A percentile compares a stretch with the other conserved stretches of the same genome.
Conservation (phyloP, 2,113 vertebrate genomes). For the Caranx melampygus region DNA sequence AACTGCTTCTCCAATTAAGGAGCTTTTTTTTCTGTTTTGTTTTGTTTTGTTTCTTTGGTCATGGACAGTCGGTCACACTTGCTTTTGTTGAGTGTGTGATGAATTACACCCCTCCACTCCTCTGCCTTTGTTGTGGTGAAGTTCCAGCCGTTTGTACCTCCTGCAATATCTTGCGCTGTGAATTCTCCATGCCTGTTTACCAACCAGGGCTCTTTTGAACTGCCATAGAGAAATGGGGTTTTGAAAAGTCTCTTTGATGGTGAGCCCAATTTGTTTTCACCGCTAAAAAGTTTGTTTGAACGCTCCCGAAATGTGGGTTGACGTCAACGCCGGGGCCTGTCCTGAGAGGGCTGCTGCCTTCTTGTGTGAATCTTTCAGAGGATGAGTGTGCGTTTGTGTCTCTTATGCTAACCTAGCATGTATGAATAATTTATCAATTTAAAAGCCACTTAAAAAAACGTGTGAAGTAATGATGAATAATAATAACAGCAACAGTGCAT, state of each 20-base stretch:
- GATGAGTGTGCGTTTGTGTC: conserved; percentile 1
- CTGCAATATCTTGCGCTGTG: conserved; percentile 72
- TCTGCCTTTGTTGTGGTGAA: conserved; percentile 79
- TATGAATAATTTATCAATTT: neutral
- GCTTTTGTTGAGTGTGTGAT: conserved; percentile 80
- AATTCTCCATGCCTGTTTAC: conserved; percentile 79
- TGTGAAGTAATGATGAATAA: neutral
- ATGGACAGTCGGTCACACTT: conserved; percentile 81
- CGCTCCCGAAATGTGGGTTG: conserved; percentile 51
- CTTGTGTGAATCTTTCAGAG: conserved; percentile 9
- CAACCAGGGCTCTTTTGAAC: conserved; percentile 74
- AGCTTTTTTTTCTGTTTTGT: conserved; percentile 69
- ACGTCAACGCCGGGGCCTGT: conserved; percentile 44
- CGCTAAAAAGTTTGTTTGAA: conserved; percentile 75
- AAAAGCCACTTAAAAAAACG: neutral
- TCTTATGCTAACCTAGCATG: neutral
- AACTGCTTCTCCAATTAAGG: conserved; percentile 79
- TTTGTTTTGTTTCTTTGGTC: conserved; percentile 79
- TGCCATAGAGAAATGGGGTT: conserved; percentile 74
- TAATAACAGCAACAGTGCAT: too few species aligned
- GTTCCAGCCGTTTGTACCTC: conserved; percentile 75
- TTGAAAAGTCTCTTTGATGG: conserved; percentile 80
- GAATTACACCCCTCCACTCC: conserved; percentile 76
- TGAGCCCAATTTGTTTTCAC: conserved; percentile 79
- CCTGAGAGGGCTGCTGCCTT: conserved; percentile 54